Evolutionary conservation across 2,888 invertebrate species (phyloP).

Genomic region (Dromius quadrimaculatus): DNA sequence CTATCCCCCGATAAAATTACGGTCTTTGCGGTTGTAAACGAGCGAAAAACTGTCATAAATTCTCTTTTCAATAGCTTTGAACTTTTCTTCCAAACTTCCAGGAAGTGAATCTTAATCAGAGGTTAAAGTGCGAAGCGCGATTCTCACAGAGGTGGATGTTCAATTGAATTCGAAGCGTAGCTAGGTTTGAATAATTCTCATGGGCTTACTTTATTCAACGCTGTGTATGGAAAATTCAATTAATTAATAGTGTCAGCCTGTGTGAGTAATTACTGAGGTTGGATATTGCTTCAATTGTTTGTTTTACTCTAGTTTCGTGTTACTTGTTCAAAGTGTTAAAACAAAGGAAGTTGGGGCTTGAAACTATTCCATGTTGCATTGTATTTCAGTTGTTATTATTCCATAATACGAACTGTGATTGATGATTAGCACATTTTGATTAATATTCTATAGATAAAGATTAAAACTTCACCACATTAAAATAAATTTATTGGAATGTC

Average conservation of each 20-base stretch:
- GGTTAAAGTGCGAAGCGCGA: constrained; percentile 27
- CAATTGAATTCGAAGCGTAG: too few relatives aligned
- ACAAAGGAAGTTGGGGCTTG: neutral
- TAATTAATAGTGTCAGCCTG: constrained; percentile 36
- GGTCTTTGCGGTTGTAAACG: constrained; percentile 13
- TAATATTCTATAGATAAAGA: neutral
- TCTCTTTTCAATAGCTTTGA: constrained; percentile 27
- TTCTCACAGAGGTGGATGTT: constrained; percentile 13
- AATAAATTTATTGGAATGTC: constrained; percentile 4
- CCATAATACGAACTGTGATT: too few relatives aligned
- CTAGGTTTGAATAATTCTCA: too few relatives aligned
- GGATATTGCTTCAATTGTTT: constrained; percentile 32
- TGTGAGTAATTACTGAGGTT: constrained; percentile 32
- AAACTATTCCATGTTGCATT: constrained; percentile 23
- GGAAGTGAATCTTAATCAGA: constrained; percentile 37
- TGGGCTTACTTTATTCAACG: constrained; percentile 36
- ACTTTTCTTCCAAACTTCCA: constrained; percentile 21
- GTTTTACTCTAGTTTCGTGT: constrained; percentile 33
- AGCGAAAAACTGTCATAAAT: constrained; percentile 26
- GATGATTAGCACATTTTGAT: neutral
- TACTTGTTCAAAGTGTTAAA: constrained; percentile 5
- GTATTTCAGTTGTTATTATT: constrained; percentile 8
- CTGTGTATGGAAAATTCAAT: constrained; percentile 36
- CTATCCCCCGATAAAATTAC: constrained; percentile 13
- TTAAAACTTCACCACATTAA: neutral